Base-by-base conservation (phyloP, 2,888 invertebrate genomes). In the Philopedon plagiatum region DNA sequence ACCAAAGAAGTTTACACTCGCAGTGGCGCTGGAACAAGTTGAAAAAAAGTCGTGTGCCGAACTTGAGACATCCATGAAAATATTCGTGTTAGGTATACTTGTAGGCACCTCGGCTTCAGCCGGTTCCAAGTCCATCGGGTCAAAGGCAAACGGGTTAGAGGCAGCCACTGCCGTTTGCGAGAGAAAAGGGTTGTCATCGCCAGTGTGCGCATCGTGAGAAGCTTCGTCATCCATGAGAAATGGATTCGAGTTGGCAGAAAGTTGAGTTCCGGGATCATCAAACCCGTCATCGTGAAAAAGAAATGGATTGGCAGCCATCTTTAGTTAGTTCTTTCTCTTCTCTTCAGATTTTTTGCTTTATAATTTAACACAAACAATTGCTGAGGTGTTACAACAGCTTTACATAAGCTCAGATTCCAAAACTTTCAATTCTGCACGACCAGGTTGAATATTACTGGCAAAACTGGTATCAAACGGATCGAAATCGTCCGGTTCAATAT, bases 401-500 rank as follows among this genome's bases (percentile, higher is more conserved):
- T 65, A 65, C 57, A 79, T 87, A 79, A 95, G 87, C 83, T 95
- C 94, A 58, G 91, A 92, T 83, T 94, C 95, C 0, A 95, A 85
- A 18, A 94, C 83, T 81, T 68, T 71, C 0, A 95, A 83, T 84
- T 95, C 94, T 0, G 93, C 91, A 83, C 90, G 91, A 1, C 94
- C 94, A 0, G 94, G 94, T 75, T 90, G 90, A 46, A 94, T 87
- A 80, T 91, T 90, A 57, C 88, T 87, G 0, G 93, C 94, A 78
- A 93, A 92, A 3, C 94, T 94, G 0, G 95, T 95, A 81, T 95
- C 95, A 80, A 95, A 95, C 0, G 95, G 95, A 87, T 95, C 95
- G 32, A 89, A 83, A 76, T 91, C 86, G 3, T 66, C 71, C 11
- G 81, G 87, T 63, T 88, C 87, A 83, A 78, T 77, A 26, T 76